These are phyloP conservation scores for Carassius auratus DNA, from an alignment of 2,113 vertebrate genomes.

Conservation along the genomic window DNA sequence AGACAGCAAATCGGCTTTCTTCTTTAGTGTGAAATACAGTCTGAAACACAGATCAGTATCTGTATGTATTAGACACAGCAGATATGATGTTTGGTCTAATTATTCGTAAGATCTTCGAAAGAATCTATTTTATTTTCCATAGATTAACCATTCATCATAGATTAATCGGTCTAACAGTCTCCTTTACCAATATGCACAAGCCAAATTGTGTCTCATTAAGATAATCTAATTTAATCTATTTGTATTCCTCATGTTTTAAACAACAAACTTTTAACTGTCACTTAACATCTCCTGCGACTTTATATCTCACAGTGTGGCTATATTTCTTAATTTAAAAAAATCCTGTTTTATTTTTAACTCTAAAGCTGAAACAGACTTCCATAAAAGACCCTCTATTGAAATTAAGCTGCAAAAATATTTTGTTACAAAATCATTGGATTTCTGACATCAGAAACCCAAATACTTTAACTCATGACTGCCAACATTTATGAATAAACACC, in stretches of 20 bases:
- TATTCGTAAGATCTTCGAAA: not conserved
- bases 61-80: slow-evolving; percentile 2
- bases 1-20: slow-evolving; percentile 74
- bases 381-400: too few relatives aligned
- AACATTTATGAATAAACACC: not conserved
- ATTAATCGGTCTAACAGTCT: not conserved
- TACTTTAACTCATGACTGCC: not conserved
- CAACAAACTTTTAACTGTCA: too few relatives aligned
- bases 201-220: not conserved
- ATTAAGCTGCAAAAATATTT: not conserved
- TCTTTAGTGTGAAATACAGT: slow-evolving; percentile 82
- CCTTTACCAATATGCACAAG: not conserved
- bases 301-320: too few relatives aligned
- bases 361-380: too few relatives aligned
- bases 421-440: not conserved
- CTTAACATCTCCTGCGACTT: too few relatives aligned
- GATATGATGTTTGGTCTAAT: not conserved
- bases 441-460: not conserved
- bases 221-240: too few relatives aligned
- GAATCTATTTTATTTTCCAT: not conserved
- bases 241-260: too few relatives aligned
- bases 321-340: too few relatives aligned
- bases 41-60: slow-evolving; percentile 63
- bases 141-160: not conserved
- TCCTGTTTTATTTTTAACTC: too few relatives aligned